A percentile compares a stretch with the other conserved stretches of the same genome.
These are phyloP conservation scores for Drosophila recens DNA, from an alignment of 2,888 invertebrate genomes.

Conservation along the genomic window DNA sequence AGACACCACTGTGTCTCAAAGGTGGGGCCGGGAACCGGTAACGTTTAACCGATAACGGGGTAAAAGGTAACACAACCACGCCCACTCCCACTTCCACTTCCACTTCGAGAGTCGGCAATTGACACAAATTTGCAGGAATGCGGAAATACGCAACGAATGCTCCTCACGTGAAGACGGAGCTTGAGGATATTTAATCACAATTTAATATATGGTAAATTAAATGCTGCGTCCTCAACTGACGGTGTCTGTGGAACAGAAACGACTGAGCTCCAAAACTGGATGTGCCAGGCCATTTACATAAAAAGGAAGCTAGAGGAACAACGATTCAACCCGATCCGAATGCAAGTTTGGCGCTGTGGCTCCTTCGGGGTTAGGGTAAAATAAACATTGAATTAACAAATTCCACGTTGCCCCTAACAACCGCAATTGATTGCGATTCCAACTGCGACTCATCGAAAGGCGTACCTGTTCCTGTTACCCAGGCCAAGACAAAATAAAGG, in stretches of 20 bases:
- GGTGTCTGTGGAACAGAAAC: conserved; percentile 50
- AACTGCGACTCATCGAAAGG: conserved; percentile 51
- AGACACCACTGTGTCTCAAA: conserved; percentile 25
- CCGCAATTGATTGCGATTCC: conserved; percentile 78
- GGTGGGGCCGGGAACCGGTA: conserved; percentile 27
- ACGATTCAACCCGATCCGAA: conserved; percentile 37
- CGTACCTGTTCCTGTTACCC: conserved; percentile 10
- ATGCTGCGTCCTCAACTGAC: conserved; percentile 52
- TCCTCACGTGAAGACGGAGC: conserved; percentile 22
- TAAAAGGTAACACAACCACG: conserved; percentile 30
- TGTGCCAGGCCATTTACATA: conserved; percentile 39
- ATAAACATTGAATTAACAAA: conserved; percentile 85
- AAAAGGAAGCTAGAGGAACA: conserved; percentile 40
- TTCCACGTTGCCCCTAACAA: conserved; percentile 83
- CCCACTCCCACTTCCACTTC: conserved; percentile 23
- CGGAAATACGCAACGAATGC: conserved; percentile 74
- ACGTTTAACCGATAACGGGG: conserved; percentile 23
- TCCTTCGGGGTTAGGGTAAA: conserved; percentile 60
- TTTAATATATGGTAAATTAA: neutral
- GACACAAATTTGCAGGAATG: conserved; percentile 77
- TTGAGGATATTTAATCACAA: conserved; percentile 4
- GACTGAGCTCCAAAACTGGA: conserved; percentile 63
- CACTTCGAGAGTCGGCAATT: conserved; percentile 64
- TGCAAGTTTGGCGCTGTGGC: conserved; percentile 45
- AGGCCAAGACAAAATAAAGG: conserved; percentile 16